Conservation (phyloP, 1,140 invertebrate species). For the Ceratoteleas bidentatus region DNA sequence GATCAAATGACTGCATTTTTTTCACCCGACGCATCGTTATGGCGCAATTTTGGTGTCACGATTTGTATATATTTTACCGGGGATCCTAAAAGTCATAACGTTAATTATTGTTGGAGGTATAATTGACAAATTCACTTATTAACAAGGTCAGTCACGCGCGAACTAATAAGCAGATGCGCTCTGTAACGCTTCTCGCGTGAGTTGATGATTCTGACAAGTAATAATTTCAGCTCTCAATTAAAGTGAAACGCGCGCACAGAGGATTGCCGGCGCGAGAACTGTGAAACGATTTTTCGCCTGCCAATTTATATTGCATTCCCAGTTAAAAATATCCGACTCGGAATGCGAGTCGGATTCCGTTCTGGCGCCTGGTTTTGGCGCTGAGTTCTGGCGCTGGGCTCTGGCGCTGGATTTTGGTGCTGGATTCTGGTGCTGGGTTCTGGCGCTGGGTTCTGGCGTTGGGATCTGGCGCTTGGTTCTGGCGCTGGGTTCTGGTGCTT, state of each 20-base stretch:
- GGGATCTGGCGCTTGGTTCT: no score
- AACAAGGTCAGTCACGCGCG: constrained; percentile 55
- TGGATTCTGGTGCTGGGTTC: no score
- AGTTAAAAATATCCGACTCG: no score
- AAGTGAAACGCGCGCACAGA: constrained; percentile 35
- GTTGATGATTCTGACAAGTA: constrained; percentile 60
- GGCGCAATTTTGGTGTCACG: no score
- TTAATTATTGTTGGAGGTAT: constrained; percentile 50
- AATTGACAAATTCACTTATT: constrained; percentile 63
- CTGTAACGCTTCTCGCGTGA: constrained; percentile 52
- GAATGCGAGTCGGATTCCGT: no score
- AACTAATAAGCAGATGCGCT: constrained; percentile 59
- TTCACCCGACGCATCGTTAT: constrained; percentile 6
- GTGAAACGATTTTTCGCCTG: constrained; percentile 29
- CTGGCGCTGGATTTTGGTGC: no score
- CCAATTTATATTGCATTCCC: constrained; percentile 18
- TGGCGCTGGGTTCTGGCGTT: no score
- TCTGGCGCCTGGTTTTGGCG: no score
- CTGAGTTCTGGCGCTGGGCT: no score
- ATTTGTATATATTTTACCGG: constrained; percentile 14
- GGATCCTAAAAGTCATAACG: constrained; percentile 40
- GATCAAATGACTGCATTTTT: constrained; percentile 3
- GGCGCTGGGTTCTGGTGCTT: no score
- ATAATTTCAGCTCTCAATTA: constrained; percentile 57
- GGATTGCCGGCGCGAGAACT: constrained; percentile 9